These are phyloP conservation scores for Urocynchramus pylzowi DNA, from an alignment of 2,113 vertebrate genomes.

Conservation along the genomic window DNA sequence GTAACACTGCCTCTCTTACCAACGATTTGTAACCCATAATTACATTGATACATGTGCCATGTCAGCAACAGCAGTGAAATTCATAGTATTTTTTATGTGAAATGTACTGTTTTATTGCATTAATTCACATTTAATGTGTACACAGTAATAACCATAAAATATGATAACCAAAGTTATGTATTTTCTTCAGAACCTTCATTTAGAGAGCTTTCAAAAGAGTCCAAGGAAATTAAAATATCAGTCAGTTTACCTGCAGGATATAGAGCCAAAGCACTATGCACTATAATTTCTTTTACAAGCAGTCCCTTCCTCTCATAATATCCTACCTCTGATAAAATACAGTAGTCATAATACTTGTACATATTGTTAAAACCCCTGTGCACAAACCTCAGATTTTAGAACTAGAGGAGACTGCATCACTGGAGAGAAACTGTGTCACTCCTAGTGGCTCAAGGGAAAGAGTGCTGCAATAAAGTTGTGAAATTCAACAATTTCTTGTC, in stretches of 20 bases:
- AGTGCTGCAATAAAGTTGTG: not conserved
- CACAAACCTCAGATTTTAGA: conserved; percentile 58
- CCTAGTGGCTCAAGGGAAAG: not conserved
- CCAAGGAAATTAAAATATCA: conserved; percentile 78
- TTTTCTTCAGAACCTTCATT: conserved; percentile 80
- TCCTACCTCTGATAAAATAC: conserved; percentile 67
- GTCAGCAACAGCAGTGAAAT: conserved; percentile 77
- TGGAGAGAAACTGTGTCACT: conserved; percentile 16
- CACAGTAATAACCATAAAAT: conserved; percentile 80
- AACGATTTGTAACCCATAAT: conserved; percentile 76
- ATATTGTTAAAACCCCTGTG: conserved; percentile 44
- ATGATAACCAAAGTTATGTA: conserved; percentile 76
- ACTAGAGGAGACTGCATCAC: conserved; percentile 23
- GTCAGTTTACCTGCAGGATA: conserved; percentile 76
- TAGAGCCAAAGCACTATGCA: conserved; percentile 46
- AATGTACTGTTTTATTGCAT: conserved; percentile 80
- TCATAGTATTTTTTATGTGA: conserved; percentile 78
- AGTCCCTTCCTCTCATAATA: conserved; percentile 31
- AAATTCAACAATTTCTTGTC: conserved; percentile 7
- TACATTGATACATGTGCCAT: conserved; percentile 76
- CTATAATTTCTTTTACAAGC: conserved; percentile 69
- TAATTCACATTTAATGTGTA: conserved; percentile 84
- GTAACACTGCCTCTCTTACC: conserved; percentile 36
- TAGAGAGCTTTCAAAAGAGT: conserved; percentile 72
- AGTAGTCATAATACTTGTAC: conserved; percentile 58